A percentile compares a stretch with the other conserved stretches of the same genome.
phyloP scores from a whole-genome alignment of 2,797 vertebrate species.

The Octomys mimax region DNA sequence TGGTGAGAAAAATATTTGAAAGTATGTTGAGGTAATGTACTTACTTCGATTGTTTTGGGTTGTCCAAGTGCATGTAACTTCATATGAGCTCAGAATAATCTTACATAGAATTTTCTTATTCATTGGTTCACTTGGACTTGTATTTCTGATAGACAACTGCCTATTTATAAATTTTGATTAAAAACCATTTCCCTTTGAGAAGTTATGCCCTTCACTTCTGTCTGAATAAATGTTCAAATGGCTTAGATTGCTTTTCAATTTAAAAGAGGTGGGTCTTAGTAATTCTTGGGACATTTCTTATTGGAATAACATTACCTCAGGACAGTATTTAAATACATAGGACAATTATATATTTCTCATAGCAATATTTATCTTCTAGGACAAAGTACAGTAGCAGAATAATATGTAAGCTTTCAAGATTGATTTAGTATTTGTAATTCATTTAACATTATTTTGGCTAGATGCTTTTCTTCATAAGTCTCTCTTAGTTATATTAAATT shows the following conservation, averaged over 20 bases:
- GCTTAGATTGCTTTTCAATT: conserved; percentile 65
- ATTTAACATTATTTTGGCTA: conserved; percentile 58
- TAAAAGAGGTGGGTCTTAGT: conserved; percentile 27
- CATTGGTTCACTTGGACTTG: conserved; percentile 50
- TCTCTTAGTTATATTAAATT: conserved; percentile 63
- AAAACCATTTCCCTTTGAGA: conserved; percentile 70
- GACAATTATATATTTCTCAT: conserved; percentile 45
- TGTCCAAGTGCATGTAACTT: conserved; percentile 53
- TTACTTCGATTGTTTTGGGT: conserved; percentile 77
- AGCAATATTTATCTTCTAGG: conserved; percentile 57
- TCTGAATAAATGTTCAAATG: conserved; percentile 70
- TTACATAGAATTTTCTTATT: conserved; percentile 63
- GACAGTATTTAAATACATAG: conserved; percentile 52
- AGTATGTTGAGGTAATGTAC: conserved; percentile 65
- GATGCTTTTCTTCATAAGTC: conserved; percentile 57
- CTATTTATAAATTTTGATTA: conserved; percentile 77
- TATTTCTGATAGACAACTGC: conserved; percentile 57
- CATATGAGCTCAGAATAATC: conserved; percentile 65
- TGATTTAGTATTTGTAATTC: conserved; percentile 70
- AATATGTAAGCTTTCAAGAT: conserved; percentile 55
- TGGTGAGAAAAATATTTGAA: conserved; percentile 66
- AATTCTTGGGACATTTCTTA: conserved; percentile 59
- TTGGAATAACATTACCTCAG: conserved; percentile 64
- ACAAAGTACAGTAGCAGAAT: conserved; percentile 48
- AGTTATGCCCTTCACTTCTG: conserved; percentile 66